Conservation (phyloP, 64 coral and sea anemone species). For the Cladopsammia gracilis region DNA sequence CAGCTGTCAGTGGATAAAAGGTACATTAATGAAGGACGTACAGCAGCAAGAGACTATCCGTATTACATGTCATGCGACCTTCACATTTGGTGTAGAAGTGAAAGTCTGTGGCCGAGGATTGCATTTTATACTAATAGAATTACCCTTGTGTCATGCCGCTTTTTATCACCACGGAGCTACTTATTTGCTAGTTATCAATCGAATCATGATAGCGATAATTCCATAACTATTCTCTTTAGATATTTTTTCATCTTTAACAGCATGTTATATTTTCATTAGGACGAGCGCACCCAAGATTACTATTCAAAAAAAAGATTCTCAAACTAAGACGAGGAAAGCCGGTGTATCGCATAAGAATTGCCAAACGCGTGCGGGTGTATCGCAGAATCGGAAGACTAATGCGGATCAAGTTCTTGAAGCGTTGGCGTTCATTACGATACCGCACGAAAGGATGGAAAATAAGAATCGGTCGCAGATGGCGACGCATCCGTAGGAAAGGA, state of each 20-base stretch:
- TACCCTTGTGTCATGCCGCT: too few species aligned
- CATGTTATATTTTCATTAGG: background rate
- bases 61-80: too few species aligned
- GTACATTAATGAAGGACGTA: too few species aligned
- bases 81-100: too few species aligned
- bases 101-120: too few species aligned
- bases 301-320: background rate
- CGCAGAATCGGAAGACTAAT: background rate
- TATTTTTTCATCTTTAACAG: background rate
- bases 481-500: background rate
- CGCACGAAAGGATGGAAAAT: background rate
- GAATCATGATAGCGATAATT: too few species aligned
- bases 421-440: background rate
- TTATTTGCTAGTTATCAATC: too few species aligned
- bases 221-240: too few species aligned
- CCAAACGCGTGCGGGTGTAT: background rate
- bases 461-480: background rate
- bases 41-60: too few species aligned
- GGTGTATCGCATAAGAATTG: background rate
- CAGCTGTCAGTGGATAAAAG: too few species aligned
- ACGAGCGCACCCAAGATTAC: background rate
- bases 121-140: too few species aligned
- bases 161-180: too few species aligned
- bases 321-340: slow-evolving; percentile 24
- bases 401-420: background rate